Evolutionary conservation across 2,888 invertebrate genomes (phyloP), one percentile per base, ranked within the genome.

Genomic region (Cephus sareptanus): DNA sequence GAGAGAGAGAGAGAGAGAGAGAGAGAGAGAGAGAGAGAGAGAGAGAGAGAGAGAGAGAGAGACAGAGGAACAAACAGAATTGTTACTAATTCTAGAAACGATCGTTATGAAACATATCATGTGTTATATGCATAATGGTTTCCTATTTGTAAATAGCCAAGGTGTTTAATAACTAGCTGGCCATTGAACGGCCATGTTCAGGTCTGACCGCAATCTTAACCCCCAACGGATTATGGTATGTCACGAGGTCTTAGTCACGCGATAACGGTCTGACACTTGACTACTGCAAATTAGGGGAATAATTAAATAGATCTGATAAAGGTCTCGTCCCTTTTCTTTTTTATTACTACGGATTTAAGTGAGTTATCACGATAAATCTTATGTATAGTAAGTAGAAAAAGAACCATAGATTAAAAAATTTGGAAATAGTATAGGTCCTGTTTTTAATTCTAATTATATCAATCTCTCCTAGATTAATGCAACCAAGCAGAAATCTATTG

Each of bases 121-220:
- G 79, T 76, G 76, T 79, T 74, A 74, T 79, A 74, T 76, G 76
- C 76, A 79, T 76, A 79, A 77, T 30, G 74, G 56, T 76, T 75
- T 75, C 76, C 75, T 76, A 75, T 76, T 79, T 80, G 79, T 79
- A 82, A 82, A 82, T 77, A 75, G 79, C 56, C 71, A 70, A 75
- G 81, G 76, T 79, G 78, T 77, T 82, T 82, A 82, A 82, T 82
- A 82, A 82, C 79, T 78, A 79, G 75, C 13, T 15, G 73, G 34
- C 74, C 73, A 75, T 76, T 79, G 76, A 81, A 81, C 77, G 75
- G 73, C 70, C 70, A 73, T 12, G 33, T 12, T 37, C 69, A 75
- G 70, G 40, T 69, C 77, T 34, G 76, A 56, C 76, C 69, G 74
- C 81, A 77, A 81, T 80, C 77, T 79, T 77, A 79, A 81, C 76